These are phyloP conservation scores for Mirza zaza DNA, from an alignment of 2,113 vertebrate genomes.

Conservation along the genomic window DNA sequence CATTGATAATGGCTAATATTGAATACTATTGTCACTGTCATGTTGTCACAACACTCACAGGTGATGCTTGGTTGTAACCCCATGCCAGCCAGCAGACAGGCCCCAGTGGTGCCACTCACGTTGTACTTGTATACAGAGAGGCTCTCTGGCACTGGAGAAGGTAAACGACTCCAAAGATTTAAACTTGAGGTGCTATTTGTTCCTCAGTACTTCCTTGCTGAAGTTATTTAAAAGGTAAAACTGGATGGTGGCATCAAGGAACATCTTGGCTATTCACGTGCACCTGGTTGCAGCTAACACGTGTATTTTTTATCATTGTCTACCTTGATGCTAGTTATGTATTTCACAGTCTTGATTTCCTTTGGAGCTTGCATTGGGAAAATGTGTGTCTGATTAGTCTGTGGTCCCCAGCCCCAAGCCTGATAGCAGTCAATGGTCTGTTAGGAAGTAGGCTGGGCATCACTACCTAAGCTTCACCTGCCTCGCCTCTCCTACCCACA, in stretches of 20 bases:
- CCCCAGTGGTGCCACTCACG: conserved; percentile 80
- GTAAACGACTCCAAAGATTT: conserved; percentile 47
- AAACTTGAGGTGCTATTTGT: not conserved
- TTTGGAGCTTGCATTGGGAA: conserved; percentile 83
- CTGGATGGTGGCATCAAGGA: conserved; percentile 86
- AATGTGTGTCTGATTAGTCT: conserved; percentile 76
- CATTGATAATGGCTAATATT: conserved; percentile 82
- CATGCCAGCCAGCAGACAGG: conserved; percentile 87
- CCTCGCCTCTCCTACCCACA: no score
- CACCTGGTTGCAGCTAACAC: conserved; percentile 78
- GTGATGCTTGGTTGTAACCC: conserved; percentile 88
- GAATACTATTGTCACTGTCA: conserved; percentile 62
- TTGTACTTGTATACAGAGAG: conserved; percentile 83
- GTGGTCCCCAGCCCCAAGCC: no score
- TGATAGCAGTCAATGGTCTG: no score
- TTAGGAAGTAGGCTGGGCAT: no score
- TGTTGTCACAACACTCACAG: conserved; percentile 82
- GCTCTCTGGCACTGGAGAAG: conserved; percentile 58
- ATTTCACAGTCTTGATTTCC: not conserved
- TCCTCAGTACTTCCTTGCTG: conserved; percentile 85
- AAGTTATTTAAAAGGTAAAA: conserved; percentile 86
- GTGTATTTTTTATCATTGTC: conserved; percentile 81
- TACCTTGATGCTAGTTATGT: conserved; percentile 79
- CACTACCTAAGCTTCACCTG: no score
- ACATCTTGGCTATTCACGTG: conserved; percentile 77